Percentiles rank a stretch among this genome's conserved stretches.
Evolutionary conservation across 2,888 invertebrate species (phyloP).

Genomic region (Blomia tropicalis): DNA sequence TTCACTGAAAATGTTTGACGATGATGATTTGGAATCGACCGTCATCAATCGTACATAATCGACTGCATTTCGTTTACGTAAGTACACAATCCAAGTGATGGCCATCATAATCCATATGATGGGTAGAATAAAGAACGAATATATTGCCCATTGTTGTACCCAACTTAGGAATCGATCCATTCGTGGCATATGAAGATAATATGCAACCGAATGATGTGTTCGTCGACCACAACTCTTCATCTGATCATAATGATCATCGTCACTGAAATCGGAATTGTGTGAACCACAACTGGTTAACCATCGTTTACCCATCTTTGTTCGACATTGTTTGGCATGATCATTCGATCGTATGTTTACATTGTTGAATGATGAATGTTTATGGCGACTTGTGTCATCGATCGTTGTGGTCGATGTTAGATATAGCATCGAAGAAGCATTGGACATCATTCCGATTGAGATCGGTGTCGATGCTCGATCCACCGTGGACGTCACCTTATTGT

Average conservation of each 20-base stretch:
- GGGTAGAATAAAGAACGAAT: not conserved
- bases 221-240: not conserved
- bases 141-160: not conserved
- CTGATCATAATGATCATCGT: not conserved
- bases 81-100: slow-evolving; percentile 3
- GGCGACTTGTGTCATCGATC: too few species aligned
- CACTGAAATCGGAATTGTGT: not conserved
- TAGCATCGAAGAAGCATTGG: slow-evolving; percentile 5
- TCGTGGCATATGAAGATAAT: not conserved
- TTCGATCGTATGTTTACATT: not conserved
- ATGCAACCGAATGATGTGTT: not conserved
- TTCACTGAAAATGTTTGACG: not conserved
- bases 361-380: too few species aligned
- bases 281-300: not conserved
- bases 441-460: not conserved
- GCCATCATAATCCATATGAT: not conserved
- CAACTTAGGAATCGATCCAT: not conserved
- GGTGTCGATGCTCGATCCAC: not conserved
- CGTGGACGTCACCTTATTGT: not conserved
- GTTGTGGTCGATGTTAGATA: not conserved
- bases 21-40: not conserved
- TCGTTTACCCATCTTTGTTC: not conserved
- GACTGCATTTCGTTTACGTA: not conserved
- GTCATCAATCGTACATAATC: not conserved
- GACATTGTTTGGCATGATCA: too few species aligned